These are phyloP conservation scores for Orientallactaga bullata DNA, from an alignment of 2,113 vertebrate species.

Conservation along the genomic window DNA sequence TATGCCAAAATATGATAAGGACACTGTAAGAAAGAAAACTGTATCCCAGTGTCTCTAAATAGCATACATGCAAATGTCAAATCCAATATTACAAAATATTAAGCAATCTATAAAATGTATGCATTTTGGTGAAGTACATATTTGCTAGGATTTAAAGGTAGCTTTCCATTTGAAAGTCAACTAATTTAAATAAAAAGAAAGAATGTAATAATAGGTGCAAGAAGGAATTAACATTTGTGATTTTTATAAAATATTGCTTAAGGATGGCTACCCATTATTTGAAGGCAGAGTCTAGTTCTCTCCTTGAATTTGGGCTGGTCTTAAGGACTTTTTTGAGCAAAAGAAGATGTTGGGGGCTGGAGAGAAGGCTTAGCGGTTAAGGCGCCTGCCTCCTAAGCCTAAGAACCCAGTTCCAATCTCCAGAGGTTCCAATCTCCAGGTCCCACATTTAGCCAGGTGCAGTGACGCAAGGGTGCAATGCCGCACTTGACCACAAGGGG, in stretches of 20 bases:
- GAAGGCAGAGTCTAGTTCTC: neutral
- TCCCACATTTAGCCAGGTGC: too few species aligned
- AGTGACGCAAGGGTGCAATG: too few species aligned
- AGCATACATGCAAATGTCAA: neutral
- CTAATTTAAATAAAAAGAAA: neutral
- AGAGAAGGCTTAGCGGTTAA: too few species aligned
- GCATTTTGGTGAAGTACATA: neutral
- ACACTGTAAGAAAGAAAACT: neutral
- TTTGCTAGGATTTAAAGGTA: neutral
- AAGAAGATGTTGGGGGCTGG: too few species aligned
- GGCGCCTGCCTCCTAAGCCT: too few species aligned
- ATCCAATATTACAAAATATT: neutral
- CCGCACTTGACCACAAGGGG: too few species aligned
- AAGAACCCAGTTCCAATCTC: too few species aligned
- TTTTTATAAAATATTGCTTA: neutral
- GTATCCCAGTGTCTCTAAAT: neutral
- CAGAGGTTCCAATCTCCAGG: too few species aligned
- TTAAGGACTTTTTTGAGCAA: neutral
- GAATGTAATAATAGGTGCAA: neutral
- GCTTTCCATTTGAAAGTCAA: neutral
- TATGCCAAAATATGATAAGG: neutral
- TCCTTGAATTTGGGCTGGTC: slow-evolving; percentile 3
- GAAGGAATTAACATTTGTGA: neutral
- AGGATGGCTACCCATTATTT: neutral
- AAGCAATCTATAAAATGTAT: slow-evolving; percentile 1